phyloP scores from a whole-genome alignment of 1,140 invertebrate genomes.

The Tetranychus urticae region DNA sequence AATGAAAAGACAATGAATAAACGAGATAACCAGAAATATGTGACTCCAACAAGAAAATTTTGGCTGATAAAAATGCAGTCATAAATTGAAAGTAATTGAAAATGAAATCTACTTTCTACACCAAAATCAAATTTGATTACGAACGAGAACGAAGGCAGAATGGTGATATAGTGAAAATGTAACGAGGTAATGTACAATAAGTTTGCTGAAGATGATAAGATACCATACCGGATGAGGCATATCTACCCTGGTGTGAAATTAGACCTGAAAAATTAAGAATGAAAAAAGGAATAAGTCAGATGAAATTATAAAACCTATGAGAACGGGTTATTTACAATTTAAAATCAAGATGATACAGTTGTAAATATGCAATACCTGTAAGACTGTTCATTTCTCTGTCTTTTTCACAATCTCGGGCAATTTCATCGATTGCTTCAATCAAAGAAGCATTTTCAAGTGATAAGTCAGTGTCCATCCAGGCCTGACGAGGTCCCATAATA shows the following conservation, averaged over 20 bases:
- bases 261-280: constrained; percentile 34
- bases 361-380: constrained; percentile 7
- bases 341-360: no score
- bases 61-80: no score
- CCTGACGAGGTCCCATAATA: background rate
- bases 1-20: no score
- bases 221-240: constrained; percentile 79
- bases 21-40: no score
- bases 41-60: no score
- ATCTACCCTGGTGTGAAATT: constrained; percentile 93
- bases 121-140: no score
- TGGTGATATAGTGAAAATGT: no score
- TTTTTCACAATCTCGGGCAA: constrained; percentile 3
- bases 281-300: background rate
- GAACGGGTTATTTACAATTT: background rate
- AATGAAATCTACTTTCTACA: no score
- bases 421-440: constrained; percentile 8
- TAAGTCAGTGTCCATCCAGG: constrained; percentile 7
- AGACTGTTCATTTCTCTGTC: constrained; percentile 6
- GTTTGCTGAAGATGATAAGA: background rate
- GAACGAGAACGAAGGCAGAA: no score
- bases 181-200: no score
- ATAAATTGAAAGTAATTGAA: no score
- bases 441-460: constrained; percentile 9
- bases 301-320: no score